Evolutionary conservation across 1,140 invertebrate species (phyloP).

Genomic region (Drosophila sp.): DNA sequence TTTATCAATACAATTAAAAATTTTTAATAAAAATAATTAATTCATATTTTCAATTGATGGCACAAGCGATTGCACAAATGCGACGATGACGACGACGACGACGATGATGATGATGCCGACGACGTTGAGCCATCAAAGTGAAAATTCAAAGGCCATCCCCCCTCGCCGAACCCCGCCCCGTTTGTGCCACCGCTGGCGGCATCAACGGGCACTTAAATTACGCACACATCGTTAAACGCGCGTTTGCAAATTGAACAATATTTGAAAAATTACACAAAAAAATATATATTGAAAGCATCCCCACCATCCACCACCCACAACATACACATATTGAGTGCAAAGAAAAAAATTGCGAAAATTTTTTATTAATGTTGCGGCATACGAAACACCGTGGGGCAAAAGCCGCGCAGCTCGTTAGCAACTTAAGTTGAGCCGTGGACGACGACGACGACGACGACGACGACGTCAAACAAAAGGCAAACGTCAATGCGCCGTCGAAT

Average conservation of each 20-base stretch:
- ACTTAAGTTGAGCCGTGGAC: slow-evolving; percentile 81
- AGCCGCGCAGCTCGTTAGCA: slow-evolving; percentile 78
- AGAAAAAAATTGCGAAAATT: slow-evolving; percentile 48
- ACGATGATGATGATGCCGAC: slow-evolving; percentile 2
- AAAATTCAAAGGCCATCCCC: slow-evolving; percentile 61
- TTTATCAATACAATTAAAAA: slow-evolving; percentile 67
- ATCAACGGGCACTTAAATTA: slow-evolving; percentile 78
- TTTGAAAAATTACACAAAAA: slow-evolving; percentile 79
- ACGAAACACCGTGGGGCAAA: slow-evolving; percentile 56
- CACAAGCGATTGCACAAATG: slow-evolving; percentile 60
- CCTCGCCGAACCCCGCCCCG: not conserved
- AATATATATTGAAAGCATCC: slow-evolving; percentile 19
- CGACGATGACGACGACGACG: too few relatives aligned
- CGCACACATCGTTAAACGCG: slow-evolving; percentile 82
- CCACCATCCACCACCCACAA: slow-evolving; percentile 4
- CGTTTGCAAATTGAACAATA: slow-evolving; percentile 84
- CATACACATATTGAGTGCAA: slow-evolving; percentile 7
- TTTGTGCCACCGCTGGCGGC: slow-evolving; percentile 21
- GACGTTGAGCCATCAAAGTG: slow-evolving; percentile 68
- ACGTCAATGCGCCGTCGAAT: slow-evolving; percentile 78
- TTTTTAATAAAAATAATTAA: slow-evolving; percentile 75
- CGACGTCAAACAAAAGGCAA: slow-evolving; percentile 74
- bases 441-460: slow-evolving; percentile 38
- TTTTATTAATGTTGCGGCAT: slow-evolving; percentile 79
- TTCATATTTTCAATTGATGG: slow-evolving; percentile 76